Conservation (phyloP, 2,113 vertebrate species). For the Hypomesus transpacificus region DNA sequence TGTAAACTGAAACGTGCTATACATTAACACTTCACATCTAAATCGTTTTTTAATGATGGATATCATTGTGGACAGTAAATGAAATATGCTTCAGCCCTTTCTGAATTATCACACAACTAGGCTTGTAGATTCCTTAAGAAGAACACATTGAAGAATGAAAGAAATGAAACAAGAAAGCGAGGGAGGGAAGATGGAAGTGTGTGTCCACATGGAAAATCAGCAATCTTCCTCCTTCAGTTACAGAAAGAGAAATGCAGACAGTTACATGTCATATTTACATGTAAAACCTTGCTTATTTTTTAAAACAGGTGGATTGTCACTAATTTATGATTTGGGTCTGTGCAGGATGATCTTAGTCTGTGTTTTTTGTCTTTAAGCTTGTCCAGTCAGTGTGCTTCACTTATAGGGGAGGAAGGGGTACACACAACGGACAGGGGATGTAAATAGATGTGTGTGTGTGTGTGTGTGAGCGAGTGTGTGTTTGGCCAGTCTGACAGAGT, state of each 20-base stretch:
- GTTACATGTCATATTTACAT: slow-evolving; percentile 43
- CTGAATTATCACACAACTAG: too few relatives aligned
- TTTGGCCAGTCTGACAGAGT: slow-evolving; percentile 75
- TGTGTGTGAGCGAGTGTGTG: slow-evolving; percentile 57
- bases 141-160: slow-evolving; percentile 4
- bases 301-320: slow-evolving; percentile 46
- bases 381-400: slow-evolving; percentile 38
- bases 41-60: too few relatives aligned
- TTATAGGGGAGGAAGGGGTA: slow-evolving; percentile 55
- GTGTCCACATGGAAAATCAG: slow-evolving; percentile 9
- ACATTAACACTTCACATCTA: too few relatives aligned
- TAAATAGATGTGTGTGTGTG: slow-evolving; percentile 49
- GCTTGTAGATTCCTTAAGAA: too few relatives aligned
- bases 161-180: background rate
- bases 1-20: too few relatives aligned
- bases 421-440: slow-evolving; percentile 55
- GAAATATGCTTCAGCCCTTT: too few relatives aligned
- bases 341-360: slow-evolving; percentile 22
- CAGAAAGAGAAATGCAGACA: slow-evolving; percentile 30
- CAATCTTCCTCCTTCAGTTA: slow-evolving; percentile 15
- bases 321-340: slow-evolving; percentile 62
- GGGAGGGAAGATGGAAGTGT: slow-evolving; percentile 24
- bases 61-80: too few relatives aligned
- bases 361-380: slow-evolving; percentile 28
- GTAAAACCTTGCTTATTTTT: slow-evolving; percentile 44